phyloP scores from a whole-genome alignment of 2,113 vertebrate genomes.

The Cnemophilus loriae region DNA sequence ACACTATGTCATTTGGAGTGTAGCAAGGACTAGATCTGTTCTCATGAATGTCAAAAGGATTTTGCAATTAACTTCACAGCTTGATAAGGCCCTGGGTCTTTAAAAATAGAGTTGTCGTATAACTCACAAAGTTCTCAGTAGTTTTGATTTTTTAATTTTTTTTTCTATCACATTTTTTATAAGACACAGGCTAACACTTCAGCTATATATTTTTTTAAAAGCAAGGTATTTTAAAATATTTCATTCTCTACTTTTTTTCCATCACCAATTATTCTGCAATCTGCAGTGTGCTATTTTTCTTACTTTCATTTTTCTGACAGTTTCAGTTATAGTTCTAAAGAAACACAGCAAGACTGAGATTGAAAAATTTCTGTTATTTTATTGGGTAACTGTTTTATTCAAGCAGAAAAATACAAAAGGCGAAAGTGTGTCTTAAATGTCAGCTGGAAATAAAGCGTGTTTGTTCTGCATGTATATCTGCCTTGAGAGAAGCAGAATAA shows the following conservation, averaged over 20 bases:
- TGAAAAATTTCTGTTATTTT: conserved; percentile 57
- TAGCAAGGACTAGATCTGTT: background rate
- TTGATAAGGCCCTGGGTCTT: background rate
- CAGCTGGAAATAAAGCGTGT: conserved; percentile 47
- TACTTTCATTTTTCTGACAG: conserved; percentile 64
- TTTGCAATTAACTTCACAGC: conserved; percentile 47
- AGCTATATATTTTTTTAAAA: background rate
- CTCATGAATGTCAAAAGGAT: background rate
- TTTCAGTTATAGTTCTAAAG: conserved; percentile 47
- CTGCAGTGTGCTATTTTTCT: conserved; percentile 61
- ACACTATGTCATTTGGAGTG: accelerated
- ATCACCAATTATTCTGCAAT: conserved; percentile 52
- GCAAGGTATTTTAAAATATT: conserved; percentile 49
- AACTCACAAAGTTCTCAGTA: background rate
- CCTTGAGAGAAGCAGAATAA: background rate
- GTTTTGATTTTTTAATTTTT: background rate
- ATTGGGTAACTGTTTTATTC: conserved; percentile 60
- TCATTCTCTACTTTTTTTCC: background rate
- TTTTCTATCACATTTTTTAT: background rate
- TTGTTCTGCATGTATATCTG: conserved; percentile 17
- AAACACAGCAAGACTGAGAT: conserved; percentile 50
- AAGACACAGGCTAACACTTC: background rate
- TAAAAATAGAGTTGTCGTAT: background rate
- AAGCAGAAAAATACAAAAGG: conserved; percentile 49
- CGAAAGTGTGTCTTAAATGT: conserved; percentile 61